These are phyloP conservation scores for Adelges cooleyi DNA, from an alignment of 1,140 invertebrate genomes.

Conservation along the genomic window DNA sequence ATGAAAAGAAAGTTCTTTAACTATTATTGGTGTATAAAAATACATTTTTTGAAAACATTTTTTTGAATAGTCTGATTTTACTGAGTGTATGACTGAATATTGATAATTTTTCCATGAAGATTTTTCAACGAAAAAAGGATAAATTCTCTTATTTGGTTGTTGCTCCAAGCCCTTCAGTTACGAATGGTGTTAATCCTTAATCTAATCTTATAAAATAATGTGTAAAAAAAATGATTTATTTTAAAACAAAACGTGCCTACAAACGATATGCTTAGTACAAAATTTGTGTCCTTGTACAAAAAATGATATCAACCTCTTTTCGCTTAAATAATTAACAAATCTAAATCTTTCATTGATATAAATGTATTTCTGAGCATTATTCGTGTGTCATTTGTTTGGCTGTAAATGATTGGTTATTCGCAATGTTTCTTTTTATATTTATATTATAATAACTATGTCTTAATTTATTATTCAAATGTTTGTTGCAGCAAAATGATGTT, in stretches of 20 bases:
- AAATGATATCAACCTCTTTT: background rate
- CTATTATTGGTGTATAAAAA: too few species aligned
- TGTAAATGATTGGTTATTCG: too few species aligned
- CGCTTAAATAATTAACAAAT: background rate
- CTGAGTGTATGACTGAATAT: too few species aligned
- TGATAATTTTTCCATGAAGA: background rate
- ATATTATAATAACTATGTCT: too few species aligned
- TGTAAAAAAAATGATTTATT: background rate
- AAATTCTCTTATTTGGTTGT: background rate
- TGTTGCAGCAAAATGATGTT: too few species aligned
- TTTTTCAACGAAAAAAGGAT: background rate
- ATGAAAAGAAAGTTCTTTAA: too few species aligned
- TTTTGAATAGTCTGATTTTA: too few species aligned
- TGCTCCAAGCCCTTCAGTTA: too few species aligned
- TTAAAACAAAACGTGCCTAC: background rate
- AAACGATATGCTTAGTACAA: background rate
- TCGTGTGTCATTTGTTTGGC: constrained; percentile 18
- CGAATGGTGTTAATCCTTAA: too few species aligned
- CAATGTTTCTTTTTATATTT: too few species aligned
- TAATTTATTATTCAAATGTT: too few species aligned
- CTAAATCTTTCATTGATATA: background rate
- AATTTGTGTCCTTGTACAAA: background rate
- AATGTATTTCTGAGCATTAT: constrained; percentile 11
- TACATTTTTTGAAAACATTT: too few species aligned
- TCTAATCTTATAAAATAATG: background rate